These are phyloP conservation scores for Chrysotoxum bicinctum DNA, from an alignment of 2,888 invertebrate species.

Conservation along the genomic window DNA sequence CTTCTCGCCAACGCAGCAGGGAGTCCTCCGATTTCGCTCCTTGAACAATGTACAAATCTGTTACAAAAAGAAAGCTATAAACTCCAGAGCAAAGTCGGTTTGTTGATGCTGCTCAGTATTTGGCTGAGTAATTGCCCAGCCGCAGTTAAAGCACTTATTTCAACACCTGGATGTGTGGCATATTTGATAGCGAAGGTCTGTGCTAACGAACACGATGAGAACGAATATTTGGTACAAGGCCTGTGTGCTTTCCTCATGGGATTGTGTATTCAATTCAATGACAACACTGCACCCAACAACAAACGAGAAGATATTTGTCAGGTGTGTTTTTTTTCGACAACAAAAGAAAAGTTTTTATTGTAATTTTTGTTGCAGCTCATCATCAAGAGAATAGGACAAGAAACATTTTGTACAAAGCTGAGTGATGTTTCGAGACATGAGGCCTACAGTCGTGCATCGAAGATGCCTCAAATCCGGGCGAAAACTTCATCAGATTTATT, in stretches of 20 bases:
- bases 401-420: constrained; percentile 92
- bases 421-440: constrained; percentile 94
- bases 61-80: constrained; percentile 88
- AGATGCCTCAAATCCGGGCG: constrained; percentile 94
- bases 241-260: constrained; percentile 96
- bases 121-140: constrained; percentile 93
- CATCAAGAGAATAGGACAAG: constrained; percentile 94
- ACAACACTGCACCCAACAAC: constrained; percentile 89
- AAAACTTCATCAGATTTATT: constrained; percentile 90
- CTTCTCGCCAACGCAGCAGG: constrained; percentile 92
- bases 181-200: constrained; percentile 91
- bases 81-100: constrained; percentile 91
- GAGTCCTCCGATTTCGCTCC: constrained; percentile 92
- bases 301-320: constrained; percentile 89
- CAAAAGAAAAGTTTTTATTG: background rate
- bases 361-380: constrained; percentile 83
- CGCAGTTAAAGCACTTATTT: constrained; percentile 92
- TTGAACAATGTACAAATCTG: constrained; percentile 93
- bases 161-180: constrained; percentile 90
- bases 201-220: constrained; percentile 94
- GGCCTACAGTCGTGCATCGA: constrained; percentile 94
- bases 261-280: constrained; percentile 94
- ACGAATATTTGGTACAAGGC: constrained; percentile 93
- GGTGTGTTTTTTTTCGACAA: constrained; percentile 37
- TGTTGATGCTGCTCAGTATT: constrained; percentile 93